Evolutionary conservation across 2,888 invertebrate species (phyloP).

Genomic region (Zaprionus obscuricornis): DNA sequence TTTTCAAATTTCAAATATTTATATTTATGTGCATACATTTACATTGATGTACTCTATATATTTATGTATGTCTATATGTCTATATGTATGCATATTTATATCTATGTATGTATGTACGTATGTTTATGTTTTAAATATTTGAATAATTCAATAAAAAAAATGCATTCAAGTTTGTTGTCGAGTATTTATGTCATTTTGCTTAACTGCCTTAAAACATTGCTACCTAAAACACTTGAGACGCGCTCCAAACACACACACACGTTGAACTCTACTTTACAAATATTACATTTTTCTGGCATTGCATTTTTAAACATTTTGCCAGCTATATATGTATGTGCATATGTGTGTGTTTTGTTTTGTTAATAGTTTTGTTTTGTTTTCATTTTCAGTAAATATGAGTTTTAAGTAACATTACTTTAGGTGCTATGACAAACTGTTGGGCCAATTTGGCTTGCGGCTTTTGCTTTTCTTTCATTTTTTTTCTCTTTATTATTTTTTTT

Average conservation of each 20-base stretch:
- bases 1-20: constrained; percentile 9
- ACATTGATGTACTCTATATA: constrained; percentile 27
- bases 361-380: constrained; percentile 30
- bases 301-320: constrained; percentile 53
- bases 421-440: constrained; percentile 68
- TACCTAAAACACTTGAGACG: constrained; percentile 54
- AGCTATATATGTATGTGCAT: constrained; percentile 12
- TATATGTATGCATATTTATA: constrained; percentile 25
- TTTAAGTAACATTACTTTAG: constrained; percentile 63
- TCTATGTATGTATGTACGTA: constrained; percentile 23
- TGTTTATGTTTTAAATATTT: constrained; percentile 46
- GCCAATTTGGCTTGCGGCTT: constrained; percentile 62
- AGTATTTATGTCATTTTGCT: constrained; percentile 71
- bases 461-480: constrained; percentile 11
- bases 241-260: constrained; percentile 37
- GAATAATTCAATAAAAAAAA: constrained; percentile 57
- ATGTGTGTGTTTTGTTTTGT: constrained; percentile 25
- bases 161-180: constrained; percentile 74
- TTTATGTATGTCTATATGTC: constrained; percentile 20
- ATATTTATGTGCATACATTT: constrained; percentile 9
- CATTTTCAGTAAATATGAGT: constrained; percentile 27
- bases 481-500: not conserved
- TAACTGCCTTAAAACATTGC: constrained; percentile 55
- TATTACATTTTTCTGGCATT: constrained; percentile 61
- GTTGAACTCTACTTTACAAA: constrained; percentile 68